These are phyloP conservation scores for Lontra canadensis DNA, from an alignment of 2,113 vertebrate species.

Conservation along the genomic window DNA sequence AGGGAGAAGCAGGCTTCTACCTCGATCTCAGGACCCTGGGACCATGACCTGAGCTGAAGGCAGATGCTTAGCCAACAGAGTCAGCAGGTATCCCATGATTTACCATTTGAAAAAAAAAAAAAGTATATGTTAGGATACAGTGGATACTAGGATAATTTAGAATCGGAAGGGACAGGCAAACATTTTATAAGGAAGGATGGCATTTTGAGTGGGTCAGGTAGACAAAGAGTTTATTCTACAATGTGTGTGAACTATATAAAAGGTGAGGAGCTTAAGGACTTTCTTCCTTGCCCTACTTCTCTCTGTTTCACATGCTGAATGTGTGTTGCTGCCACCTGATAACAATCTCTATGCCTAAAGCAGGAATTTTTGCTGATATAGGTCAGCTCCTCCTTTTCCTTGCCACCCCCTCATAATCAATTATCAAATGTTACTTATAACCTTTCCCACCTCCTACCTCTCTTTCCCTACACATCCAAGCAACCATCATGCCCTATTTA, in stretches of 20 bases:
- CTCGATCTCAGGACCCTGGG: too few species aligned
- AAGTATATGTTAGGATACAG: not conserved
- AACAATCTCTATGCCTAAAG: not conserved
- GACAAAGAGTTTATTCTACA: not conserved
- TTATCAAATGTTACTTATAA: not conserved
- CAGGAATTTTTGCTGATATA: not conserved
- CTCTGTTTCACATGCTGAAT: not conserved
- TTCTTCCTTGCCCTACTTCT: not conserved
- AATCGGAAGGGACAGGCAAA: not conserved
- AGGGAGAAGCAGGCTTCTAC: too few species aligned
- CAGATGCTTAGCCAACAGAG: too few species aligned
- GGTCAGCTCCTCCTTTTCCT: not conserved
- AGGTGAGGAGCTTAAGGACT: not conserved
- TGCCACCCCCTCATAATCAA: not conserved
- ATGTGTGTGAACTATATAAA: not conserved
- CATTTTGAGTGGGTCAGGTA: not conserved
- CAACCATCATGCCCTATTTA: not conserved
- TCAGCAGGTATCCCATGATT: not conserved
- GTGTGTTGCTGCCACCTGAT: not conserved
- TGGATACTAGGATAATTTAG: not conserved
- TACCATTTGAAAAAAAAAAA: not conserved
- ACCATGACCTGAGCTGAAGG: too few species aligned
- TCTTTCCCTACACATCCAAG: not conserved
- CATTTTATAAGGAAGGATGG: not conserved
- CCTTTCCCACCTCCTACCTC: not conserved